Evolutionary conservation across 2,888 invertebrate genomes (phyloP).

Genomic region (Caenorhabditis sinica): DNA sequence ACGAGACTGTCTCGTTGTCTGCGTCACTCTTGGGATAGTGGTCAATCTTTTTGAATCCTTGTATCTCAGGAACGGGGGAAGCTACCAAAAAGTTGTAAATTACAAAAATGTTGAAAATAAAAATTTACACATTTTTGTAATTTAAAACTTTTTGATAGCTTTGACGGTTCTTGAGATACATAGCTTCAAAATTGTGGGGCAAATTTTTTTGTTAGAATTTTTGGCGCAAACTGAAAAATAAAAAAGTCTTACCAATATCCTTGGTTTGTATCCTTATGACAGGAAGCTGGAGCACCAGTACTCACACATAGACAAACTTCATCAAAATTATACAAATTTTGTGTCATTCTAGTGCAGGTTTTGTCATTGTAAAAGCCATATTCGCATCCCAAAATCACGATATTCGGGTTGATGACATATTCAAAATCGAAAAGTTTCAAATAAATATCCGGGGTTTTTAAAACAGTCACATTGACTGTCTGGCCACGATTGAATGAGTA

Average conservation of each 20-base stretch:
- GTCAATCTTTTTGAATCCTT: too few species aligned
- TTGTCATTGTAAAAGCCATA: not conserved
- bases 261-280: not conserved
- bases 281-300: not conserved
- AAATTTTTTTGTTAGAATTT: too few species aligned
- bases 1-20: too few species aligned
- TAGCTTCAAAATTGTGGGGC: too few species aligned
- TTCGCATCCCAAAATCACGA: conserved; percentile 21
- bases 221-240: too few species aligned
- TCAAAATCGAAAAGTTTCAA: conserved; percentile 24
- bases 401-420: not conserved
- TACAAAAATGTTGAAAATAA: too few species aligned
- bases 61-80: too few species aligned
- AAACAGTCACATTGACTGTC: conserved; percentile 29
- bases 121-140: too few species aligned
- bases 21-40: too few species aligned
- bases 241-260: not conserved
- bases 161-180: too few species aligned
- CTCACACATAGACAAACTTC: conserved; percentile 10
- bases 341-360: not conserved
- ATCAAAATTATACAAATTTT: not conserved
- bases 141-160: too few species aligned
- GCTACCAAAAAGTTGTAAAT: too few species aligned
- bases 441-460: not conserved
- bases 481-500: not conserved